Evolutionary conservation across 1,140 invertebrate genomes (phyloP).

Genomic region (Polyergus mexicanus): DNA sequence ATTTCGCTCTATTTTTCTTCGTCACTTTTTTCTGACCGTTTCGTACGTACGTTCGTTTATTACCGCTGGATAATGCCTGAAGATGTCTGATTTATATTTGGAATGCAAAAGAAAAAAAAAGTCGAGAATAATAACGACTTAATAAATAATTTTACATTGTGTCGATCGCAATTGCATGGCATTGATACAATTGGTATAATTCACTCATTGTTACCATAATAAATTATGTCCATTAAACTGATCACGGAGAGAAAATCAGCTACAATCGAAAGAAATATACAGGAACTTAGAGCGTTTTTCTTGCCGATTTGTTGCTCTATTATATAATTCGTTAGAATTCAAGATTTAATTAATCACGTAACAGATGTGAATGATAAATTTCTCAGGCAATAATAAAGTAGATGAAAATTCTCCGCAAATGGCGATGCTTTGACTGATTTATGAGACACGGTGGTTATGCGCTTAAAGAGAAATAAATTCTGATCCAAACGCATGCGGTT

Average conservation of each 20-base stretch:
- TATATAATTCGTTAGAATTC: conserved; percentile 24
- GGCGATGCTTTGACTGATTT: conserved; percentile 35
- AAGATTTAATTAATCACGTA: conserved; percentile 12
- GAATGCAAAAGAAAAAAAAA: conserved; percentile 50
- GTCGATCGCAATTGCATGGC: conserved; percentile 31
- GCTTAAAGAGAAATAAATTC: conserved; percentile 47
- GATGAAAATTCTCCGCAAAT: conserved; percentile 41
- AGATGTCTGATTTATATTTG: neutral
- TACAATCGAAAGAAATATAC: neutral
- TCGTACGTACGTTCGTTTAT: neutral
- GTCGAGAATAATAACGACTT: conserved; percentile 58
- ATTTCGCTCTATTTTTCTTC: neutral
- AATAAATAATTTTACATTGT: conserved; percentile 1
- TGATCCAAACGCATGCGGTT: conserved; percentile 46
- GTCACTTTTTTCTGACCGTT: neutral
- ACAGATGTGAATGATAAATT: conserved; percentile 20
- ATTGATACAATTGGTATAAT: conserved; percentile 33
- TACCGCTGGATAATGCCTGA: neutral
- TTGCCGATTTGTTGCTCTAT: neutral
- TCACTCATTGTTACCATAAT: conserved; percentile 16
- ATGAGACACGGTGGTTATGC: conserved; percentile 18
- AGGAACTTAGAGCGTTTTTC: neutral
- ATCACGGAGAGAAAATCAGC: neutral
- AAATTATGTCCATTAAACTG: conserved; percentile 13
- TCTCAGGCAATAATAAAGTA: conserved; percentile 23